phyloP scores from a whole-genome alignment of 2,113 vertebrate genomes.

The Bungarus multicinctus region DNA sequence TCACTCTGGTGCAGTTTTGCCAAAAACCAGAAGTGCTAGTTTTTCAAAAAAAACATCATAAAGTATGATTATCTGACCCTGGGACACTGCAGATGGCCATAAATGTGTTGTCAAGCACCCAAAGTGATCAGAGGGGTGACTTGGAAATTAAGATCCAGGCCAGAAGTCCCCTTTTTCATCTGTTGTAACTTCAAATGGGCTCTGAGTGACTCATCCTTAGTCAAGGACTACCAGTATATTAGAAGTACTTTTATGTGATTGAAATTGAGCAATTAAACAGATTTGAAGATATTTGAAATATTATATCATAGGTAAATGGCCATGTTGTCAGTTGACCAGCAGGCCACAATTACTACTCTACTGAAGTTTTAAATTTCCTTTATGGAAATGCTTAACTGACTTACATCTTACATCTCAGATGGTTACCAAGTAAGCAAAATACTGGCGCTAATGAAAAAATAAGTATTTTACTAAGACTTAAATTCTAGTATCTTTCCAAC shows the following conservation, averaged over 20 bases:
- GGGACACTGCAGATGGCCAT: background rate
- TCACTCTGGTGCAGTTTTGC: background rate
- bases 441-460: background rate
- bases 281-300: background rate
- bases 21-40: background rate
- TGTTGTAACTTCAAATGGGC: background rate
- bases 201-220: background rate
- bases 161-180: background rate
- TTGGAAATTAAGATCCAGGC: background rate
- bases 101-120: background rate
- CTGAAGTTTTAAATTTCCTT: background rate
- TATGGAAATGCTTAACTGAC: background rate
- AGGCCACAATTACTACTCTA: background rate
- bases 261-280: background rate
- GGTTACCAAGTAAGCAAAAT: background rate
- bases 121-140: background rate
- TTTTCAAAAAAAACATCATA: too few species aligned
- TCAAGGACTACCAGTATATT: background rate
- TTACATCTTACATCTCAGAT: background rate
- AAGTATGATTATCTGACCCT: too few species aligned
- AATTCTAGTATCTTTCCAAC: background rate
- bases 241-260: background rate
- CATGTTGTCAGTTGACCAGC: background rate
- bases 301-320: background rate
- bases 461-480: background rate